A percentile compares a stretch with the other conserved stretches of the same genome.
These are phyloP conservation scores for Atherinomorus stipes DNA, from an alignment of 2,113 vertebrate species.

Conservation along the genomic window DNA sequence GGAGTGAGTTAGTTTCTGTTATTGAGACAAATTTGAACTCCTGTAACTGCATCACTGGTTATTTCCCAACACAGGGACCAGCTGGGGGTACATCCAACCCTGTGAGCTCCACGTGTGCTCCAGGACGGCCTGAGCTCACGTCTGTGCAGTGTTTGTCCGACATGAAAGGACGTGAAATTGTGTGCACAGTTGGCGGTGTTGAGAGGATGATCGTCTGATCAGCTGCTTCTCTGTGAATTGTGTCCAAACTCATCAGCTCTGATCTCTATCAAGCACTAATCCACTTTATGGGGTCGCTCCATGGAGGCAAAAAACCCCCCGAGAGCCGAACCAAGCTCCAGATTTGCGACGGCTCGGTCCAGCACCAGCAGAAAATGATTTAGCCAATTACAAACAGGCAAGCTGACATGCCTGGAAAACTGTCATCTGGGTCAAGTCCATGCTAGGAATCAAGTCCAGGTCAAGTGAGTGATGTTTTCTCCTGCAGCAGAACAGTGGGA, in stretches of 20 bases:
- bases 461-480: neutral
- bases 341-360: neutral
- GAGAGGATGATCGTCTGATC: conserved; percentile 45
- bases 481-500: neutral
- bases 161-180: conserved; percentile 22
- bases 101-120: neutral
- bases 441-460: neutral
- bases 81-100: neutral
- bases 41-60: too few species aligned
- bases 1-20: too few species aligned
- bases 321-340: neutral
- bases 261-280: conserved; percentile 38
- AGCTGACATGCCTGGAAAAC: conserved; percentile 7
- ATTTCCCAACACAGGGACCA: neutral
- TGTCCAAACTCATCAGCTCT: conserved; percentile 39
- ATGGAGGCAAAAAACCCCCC: neutral
- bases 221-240: conserved; percentile 29
- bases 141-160: neutral
- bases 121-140: neutral
- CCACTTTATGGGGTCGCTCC: conserved; percentile 32
- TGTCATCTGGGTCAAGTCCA: conserved; percentile 10
- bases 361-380: conserved; percentile 2
- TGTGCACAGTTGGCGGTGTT: conserved; percentile 29
- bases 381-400: conserved; percentile 30
- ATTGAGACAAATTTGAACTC: too few species aligned